Conservation (phyloP, 2,888 invertebrate species). For the Monoplex corrugatus region DNA sequence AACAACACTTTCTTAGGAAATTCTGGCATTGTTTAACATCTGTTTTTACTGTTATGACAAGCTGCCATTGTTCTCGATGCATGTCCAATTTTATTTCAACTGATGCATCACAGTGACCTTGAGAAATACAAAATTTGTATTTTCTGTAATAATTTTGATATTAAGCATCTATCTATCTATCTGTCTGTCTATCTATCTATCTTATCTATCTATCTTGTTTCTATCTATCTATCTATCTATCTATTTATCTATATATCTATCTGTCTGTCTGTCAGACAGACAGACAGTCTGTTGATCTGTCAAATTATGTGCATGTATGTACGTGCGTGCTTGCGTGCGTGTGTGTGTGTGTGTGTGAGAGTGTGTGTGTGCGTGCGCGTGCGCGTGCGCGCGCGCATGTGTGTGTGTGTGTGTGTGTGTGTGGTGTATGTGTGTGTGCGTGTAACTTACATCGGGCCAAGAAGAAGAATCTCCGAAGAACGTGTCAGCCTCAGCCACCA, state of each 20-base stretch:
- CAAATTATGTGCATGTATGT: neutral
- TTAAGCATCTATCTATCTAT: too few relatives aligned
- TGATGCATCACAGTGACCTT: too few relatives aligned
- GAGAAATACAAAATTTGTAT: too few relatives aligned
- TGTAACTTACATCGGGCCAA: neutral
- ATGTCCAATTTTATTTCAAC: too few relatives aligned
- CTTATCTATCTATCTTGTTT: neutral
- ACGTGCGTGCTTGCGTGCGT: conserved; percentile 30
- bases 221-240: neutral
- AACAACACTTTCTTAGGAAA: too few relatives aligned
- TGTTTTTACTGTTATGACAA: too few relatives aligned
- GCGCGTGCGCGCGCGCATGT: neutral
- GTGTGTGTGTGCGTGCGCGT: conserved; percentile 29
- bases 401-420: neutral
- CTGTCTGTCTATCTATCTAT: neutral
- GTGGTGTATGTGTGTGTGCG: neutral
- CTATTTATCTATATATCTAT: neutral
- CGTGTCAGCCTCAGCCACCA: too few relatives aligned
- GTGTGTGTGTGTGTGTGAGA: conserved; percentile 37
- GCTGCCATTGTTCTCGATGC: too few relatives aligned
- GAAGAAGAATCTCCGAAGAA: too few relatives aligned
- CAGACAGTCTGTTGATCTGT: too few relatives aligned
- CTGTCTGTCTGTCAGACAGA: neutral
- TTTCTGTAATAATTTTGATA: too few relatives aligned
- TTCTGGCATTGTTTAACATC: too few relatives aligned